phyloP scores from a whole-genome alignment of 2,113 vertebrate genomes.

The Australoheros scitulus region DNA sequence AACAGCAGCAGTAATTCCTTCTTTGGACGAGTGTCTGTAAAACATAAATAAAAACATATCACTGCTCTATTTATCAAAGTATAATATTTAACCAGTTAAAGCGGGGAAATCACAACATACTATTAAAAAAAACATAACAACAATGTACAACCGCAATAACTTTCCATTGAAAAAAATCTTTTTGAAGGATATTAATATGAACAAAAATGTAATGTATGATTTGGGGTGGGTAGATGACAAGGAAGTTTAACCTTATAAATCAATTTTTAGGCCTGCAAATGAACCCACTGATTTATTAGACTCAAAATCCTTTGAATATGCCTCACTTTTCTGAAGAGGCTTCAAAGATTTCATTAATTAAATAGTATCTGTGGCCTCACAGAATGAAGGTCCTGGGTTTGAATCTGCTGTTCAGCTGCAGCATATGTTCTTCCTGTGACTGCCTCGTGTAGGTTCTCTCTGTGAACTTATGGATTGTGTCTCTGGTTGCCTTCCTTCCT shows the following conservation, averaged over 20 bases:
- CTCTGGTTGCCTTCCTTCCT: neutral
- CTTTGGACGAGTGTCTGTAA: neutral
- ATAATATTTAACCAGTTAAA: neutral
- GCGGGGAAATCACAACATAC: neutral
- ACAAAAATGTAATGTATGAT: neutral
- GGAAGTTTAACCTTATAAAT: neutral
- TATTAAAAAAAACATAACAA: neutral
- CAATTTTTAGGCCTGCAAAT: neutral
- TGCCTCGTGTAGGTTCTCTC: too few relatives aligned
- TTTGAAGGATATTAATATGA: neutral
- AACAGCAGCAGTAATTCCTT: neutral
- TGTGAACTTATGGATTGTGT: neutral
- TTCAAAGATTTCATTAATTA: neutral
- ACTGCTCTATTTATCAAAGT: neutral
- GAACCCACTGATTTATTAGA: neutral
- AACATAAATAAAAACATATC: neutral
- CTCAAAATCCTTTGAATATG: neutral
- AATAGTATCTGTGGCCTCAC: too few relatives aligned
- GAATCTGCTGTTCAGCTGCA: neutral
- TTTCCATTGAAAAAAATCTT: neutral
- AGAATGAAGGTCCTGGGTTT: neutral
- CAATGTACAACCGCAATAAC: conserved; percentile 1
- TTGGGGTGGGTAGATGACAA: neutral
- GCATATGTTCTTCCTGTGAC: neutral
- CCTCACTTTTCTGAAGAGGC: neutral